Evolutionary conservation across 2,888 invertebrate species (phyloP), one percentile per base, ranked within the genome.

Genomic region (Xestia rhomboidea): DNA sequence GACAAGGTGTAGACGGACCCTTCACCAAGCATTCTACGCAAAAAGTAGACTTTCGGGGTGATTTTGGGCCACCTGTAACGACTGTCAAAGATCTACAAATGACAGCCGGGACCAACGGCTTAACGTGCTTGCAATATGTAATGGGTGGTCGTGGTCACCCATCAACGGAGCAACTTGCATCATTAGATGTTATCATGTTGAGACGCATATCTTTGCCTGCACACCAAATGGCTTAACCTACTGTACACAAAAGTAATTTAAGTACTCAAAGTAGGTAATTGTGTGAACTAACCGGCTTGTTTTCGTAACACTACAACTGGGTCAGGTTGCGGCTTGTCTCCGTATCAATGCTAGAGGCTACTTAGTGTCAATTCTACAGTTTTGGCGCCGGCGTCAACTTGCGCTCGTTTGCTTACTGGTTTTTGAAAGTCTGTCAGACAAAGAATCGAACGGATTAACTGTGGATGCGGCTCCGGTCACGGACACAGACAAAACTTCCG

Each of bases 291-390:
- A 68, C 79, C 24, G 57, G 81, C 68, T 30, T 57, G 18, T 79
- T 82, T 79, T 83, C 79, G 73, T 54, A 82, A 83, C 51, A n/a
- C 0, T 10, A 7, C 46, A 74, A 54, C 18, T 79, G 24, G 83
- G 81, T 68, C 83, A 68, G 18, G 30, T 73, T 44, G 83, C 79
- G 66, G 79, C 30, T 11, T 27, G 34, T 15, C 49, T 7, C 27
- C 2, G 77, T 54, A 51, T 54, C 76, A 82, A 63, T 76, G 82
- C 18, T 57, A 81, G 64, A 38, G 11, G 57, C 78, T 66, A 41
- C 68, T 79, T 68, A 54, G 82, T 63, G 79, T 54, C 46, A 68
- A 82, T 57, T 79, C 34, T 13, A 30, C 24, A n/a, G 27, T 27
- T 70, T 46, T 73, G 27, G 66, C 81, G 75, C 78, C 75, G 49